These are phyloP conservation scores for Eupithecia abbreviata DNA, from an alignment of 2,888 invertebrate species.

Conservation along the genomic window DNA sequence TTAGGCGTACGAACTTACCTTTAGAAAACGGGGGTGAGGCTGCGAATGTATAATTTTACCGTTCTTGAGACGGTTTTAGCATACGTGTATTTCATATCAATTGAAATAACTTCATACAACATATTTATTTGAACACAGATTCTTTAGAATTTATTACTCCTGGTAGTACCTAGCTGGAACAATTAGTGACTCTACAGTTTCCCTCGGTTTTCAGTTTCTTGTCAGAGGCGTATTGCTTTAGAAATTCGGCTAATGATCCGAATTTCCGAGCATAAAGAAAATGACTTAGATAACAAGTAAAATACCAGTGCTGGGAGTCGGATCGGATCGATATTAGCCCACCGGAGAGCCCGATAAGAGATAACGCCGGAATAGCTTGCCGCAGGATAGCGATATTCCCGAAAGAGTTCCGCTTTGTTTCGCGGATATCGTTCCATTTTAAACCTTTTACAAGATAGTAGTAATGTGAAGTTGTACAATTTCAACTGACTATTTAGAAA, in stretches of 20 bases:
- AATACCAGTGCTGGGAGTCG: constrained; percentile 39
- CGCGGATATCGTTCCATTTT: constrained; percentile 37
- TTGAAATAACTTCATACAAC: background rate
- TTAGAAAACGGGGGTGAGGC: constrained; percentile 13
- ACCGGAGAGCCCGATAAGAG: constrained; percentile 44
- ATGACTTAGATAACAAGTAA: constrained; percentile 36
- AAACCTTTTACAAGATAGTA: constrained; percentile 29
- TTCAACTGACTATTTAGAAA: constrained; percentile 9
- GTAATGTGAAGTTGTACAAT: constrained; percentile 17
- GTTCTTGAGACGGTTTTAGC: background rate
- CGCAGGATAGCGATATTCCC: constrained; percentile 45
- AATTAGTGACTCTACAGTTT: background rate
- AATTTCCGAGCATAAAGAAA: constrained; percentile 23
- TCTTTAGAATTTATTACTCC: background rate
- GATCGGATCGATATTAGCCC: constrained; percentile 43
- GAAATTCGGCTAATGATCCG: constrained; percentile 14
- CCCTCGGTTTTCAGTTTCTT: background rate
- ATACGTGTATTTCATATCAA: background rate
- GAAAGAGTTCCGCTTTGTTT: constrained; percentile 44
- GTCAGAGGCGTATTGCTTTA: constrained; percentile 7
- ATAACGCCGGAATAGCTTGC: constrained; percentile 44
- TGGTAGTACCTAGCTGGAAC: background rate
- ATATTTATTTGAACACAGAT: background rate
- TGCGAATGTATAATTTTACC: constrained; percentile 9
- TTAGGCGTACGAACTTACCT: constrained; percentile 5